Conservation (phyloP, 2,113 vertebrate genomes). For the Cephalopholis sonnerati region DNA sequence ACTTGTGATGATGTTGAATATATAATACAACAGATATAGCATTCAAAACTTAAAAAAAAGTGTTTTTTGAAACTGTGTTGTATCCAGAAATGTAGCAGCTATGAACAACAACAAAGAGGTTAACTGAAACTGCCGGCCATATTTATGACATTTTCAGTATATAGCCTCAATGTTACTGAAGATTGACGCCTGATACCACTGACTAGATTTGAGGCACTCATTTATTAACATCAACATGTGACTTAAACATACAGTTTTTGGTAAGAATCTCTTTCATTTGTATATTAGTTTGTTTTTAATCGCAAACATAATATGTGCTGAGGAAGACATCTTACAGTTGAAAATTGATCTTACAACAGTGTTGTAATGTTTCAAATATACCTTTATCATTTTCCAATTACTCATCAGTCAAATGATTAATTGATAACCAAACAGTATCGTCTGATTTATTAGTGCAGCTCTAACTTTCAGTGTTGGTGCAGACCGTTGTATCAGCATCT, state of each 20-base stretch:
- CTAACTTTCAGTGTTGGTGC: neutral
- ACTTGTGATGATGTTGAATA: neutral
- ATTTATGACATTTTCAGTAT: neutral
- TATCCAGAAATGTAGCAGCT: constrained; percentile 9
- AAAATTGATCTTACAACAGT: no score
- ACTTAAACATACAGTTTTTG: neutral
- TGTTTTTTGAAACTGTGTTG: neutral
- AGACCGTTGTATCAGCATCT: neutral
- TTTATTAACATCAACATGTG: neutral
- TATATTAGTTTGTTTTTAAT: no score
- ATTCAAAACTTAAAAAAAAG: constrained; percentile 2
- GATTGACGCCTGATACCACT: neutral
- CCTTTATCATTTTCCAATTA: neutral
- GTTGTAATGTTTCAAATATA: neutral
- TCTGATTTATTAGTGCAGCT: neutral
- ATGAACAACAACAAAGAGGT: neutral
- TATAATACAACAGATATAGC: neutral
- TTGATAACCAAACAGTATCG: no score
- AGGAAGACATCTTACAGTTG: no score
- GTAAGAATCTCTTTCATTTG: no score
- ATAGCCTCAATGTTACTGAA: neutral
- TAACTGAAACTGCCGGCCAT: neutral
- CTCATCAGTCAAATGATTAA: neutral
- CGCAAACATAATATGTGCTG: no score
- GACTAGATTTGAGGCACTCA: neutral